Evolutionary conservation across 2,888 invertebrate genomes (phyloP), one percentile per base, ranked within the genome.

Genomic region (Eremobia ochroleuca): DNA sequence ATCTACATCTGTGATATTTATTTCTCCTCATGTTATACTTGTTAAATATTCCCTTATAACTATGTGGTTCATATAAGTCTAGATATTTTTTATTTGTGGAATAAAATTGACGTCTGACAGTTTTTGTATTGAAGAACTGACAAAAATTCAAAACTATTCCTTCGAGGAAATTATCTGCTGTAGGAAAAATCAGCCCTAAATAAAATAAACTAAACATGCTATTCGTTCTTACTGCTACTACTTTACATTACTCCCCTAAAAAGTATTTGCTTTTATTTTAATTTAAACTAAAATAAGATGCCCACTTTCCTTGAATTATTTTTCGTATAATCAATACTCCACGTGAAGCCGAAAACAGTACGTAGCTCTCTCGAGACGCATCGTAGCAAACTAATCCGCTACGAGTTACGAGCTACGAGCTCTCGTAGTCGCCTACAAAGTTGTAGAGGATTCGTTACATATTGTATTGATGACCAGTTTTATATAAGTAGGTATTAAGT

Each of bases 341-440:
- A 65, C 55, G 75, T 69, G 59, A 83, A 68, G 58, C 58, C 43
- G 8, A 55, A 83, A 65, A 64, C 82, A 71, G 55, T 52, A 58
- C 71, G 55, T 59, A 85, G 61, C 28, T 64, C 79, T 78, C 86
- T 46, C 15, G 83, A 78, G 79, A 74, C 68, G 46, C 37, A 49
- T 65, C 73, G 79, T 86, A 86, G 83, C 73, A 72, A 82, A 77
- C 68, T 83, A 86, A 83, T 86, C 73, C 25, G 79, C 83, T 86
- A 86, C 83, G 83, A 77, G 83, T 77, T 83, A 85, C 83, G 78
- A 77, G 86, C 83, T 83, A 85, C 73, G 79, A 61, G 55, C 15
- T 15, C 13, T 21, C 70, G 70, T 76, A 86, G 86, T 43, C 28
- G 37, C 28, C 43, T 58, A 78, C 79, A 62, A 58, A 67, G 3